phyloP scores from a whole-genome alignment of 2,888 invertebrate genomes.

The Cosmorhoe ocellata region DNA sequence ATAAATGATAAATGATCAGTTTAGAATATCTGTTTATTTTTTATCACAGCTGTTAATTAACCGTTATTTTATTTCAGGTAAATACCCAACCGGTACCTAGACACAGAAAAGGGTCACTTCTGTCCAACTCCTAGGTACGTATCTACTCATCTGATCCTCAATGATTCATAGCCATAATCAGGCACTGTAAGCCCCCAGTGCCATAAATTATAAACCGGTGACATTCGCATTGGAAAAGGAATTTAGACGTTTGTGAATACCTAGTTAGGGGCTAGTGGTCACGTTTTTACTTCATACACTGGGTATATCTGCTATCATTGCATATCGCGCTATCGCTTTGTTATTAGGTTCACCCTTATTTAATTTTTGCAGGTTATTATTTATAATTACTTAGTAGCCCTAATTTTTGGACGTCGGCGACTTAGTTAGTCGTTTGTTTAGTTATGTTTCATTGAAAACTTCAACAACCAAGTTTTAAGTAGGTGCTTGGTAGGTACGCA shows the following conservation, averaged over 20 bases:
- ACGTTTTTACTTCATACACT: not conserved
- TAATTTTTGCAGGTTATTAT: no score
- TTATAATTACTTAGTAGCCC: no score
- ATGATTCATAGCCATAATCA: constrained; percentile 58
- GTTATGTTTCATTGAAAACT: no score
- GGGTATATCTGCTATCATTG: not conserved
- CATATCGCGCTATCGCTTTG: no score
- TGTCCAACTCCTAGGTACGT: constrained; percentile 20
- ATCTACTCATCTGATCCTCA: constrained; percentile 31
- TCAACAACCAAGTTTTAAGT: no score
- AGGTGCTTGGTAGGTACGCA: no score
- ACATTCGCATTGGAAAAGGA: constrained; percentile 64
- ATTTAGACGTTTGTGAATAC: constrained; percentile 44
- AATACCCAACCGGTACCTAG: not conserved
- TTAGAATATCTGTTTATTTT: no score
- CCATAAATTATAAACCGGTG: constrained; percentile 69
- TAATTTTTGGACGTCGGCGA: no score
- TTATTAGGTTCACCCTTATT: no score
- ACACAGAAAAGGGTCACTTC: constrained; percentile 7
- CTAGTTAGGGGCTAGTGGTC: not conserved
- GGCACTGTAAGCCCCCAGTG: constrained; percentile 52
- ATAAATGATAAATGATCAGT: no score
- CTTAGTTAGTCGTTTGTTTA: no score
- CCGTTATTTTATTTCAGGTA: constrained; percentile 22
- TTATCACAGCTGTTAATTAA: no score